Base-by-base conservation (phyloP, 2,113 vertebrate genomes). In the Dicentrarchus labrax region DNA sequence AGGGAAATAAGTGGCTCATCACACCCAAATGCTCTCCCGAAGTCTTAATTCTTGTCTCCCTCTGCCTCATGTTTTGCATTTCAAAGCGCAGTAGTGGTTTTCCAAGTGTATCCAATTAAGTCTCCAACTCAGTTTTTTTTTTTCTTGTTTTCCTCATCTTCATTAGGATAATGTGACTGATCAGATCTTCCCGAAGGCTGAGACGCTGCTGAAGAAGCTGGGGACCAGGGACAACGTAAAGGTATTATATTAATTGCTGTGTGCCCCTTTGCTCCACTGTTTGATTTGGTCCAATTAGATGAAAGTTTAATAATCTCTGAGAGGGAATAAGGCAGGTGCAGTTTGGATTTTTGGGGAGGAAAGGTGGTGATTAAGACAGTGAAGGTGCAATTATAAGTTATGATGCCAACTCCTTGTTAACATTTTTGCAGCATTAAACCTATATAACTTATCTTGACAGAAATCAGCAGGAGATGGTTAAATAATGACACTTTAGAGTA, bases 211-310 rank as follows among this genome's bases (percentile, higher is more conserved):
- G 96, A 97, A 96, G 84, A 96, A 96, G 59, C 87, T 99, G 79
- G 97, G 97, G 86, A 97, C 96, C n/a, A 97, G 95, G 89, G 94
- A 96, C 89, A 98, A 97, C 0, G 95, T 98, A 30, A 99, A 99
- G 97, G 98, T 99, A 97, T 84, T 57, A 4, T 38, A 41, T 67
- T 85, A 77, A 90, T 80, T 60, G 19, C 57, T 2, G 0, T 4
- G 11, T 39, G 22, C 54, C 5, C 9, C 2, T 74, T 77, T 66
- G n/a, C 62, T 67, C 41, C 30, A 1, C 21, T 50, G 39, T 66
- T 48, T 47, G 36, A 74, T 57, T 38, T 43, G 59, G 65, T 22
- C 24, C 8, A 43, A 43, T 39, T 10, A 43, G 47, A 85, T 21
- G 22, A 76, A 61, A 6, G 61, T 81, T 72, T 74, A 72, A 30